Conservation (phyloP, 2,888 invertebrate species). For the Athalia cordata region DNA sequence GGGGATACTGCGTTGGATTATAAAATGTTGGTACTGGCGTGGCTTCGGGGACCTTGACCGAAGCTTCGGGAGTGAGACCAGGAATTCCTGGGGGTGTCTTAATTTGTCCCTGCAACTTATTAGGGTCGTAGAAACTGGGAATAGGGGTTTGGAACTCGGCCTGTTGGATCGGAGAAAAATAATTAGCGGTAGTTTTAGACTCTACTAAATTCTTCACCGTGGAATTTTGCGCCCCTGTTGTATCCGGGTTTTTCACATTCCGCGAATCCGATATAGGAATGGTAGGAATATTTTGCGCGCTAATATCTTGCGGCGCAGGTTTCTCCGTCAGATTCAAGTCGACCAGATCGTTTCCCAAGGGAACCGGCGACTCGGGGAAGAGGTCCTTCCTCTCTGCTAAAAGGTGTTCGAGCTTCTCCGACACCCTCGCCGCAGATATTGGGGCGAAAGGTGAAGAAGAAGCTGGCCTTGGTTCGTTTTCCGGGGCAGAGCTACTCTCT, state of each 20-base stretch:
- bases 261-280: too few species aligned
- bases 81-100: not conserved
- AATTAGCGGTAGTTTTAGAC: not conserved
- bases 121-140: conserved; percentile 28
- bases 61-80: not conserved
- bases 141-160: not conserved
- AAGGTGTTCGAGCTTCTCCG: conserved; percentile 67
- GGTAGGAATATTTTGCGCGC: too few species aligned
- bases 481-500: conserved; percentile 5
- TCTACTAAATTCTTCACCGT: not conserved
- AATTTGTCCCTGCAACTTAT: conserved; percentile 21
- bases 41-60: too few species aligned
- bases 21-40: conserved; percentile 56
- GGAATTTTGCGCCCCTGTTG: too few species aligned
- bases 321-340: not conserved
- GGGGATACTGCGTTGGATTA: conserved; percentile 58
- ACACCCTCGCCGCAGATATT: conserved; percentile 64
- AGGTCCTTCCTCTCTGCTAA: conserved; percentile 52
- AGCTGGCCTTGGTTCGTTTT: conserved; percentile 4
- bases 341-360: not conserved
- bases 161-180: conserved; percentile 6
- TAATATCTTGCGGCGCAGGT: too few species aligned
- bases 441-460: conserved; percentile 56
- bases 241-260: too few species aligned
- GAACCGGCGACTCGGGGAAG: not conserved